Percentiles rank a stretch among this genome's conserved stretches.
These are phyloP conservation scores for Limnothrissa miodon DNA, from an alignment of 2,113 vertebrate species.

Conservation along the genomic window DNA sequence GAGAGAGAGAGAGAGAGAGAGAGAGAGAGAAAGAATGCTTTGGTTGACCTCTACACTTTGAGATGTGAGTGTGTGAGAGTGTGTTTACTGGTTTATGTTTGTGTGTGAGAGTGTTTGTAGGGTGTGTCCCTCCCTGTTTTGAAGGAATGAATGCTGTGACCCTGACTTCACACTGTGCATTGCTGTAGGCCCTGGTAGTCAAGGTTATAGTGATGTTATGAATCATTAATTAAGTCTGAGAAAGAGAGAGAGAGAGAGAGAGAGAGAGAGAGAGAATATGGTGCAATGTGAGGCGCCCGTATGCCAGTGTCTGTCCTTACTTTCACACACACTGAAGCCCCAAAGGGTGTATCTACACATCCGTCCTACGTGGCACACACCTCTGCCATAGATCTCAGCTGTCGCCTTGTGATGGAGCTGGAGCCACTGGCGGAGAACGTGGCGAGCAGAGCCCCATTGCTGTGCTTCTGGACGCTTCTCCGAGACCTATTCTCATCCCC, in stretches of 20 bases:
- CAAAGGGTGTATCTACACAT: not conserved
- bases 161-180: conserved; percentile 53
- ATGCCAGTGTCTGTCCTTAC: not conserved
- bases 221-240: conserved; percentile 59
- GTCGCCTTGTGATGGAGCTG: not conserved
- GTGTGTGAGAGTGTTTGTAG: conserved; percentile 48
- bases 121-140: conserved; percentile 64
- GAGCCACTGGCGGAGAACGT: not conserved
- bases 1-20: not conserved
- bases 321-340: conserved; percentile 4
- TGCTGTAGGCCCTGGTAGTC: conserved; percentile 48
- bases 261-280: conserved; percentile 26
- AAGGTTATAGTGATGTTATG: conserved; percentile 61
- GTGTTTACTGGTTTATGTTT: not conserved
- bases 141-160: conserved; percentile 62
- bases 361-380: not conserved
- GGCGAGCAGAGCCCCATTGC: not conserved
- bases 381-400: not conserved
- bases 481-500: not conserved
- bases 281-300: conserved; percentile 31
- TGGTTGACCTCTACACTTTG: not conserved
- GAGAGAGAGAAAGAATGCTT: not conserved
- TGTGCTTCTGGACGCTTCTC: not conserved
- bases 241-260: conserved; percentile 38
- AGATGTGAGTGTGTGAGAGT: conserved; percentile 33